Conservation (phyloP, 2,113 vertebrate species). For the Paedocypris sp. region DNA sequence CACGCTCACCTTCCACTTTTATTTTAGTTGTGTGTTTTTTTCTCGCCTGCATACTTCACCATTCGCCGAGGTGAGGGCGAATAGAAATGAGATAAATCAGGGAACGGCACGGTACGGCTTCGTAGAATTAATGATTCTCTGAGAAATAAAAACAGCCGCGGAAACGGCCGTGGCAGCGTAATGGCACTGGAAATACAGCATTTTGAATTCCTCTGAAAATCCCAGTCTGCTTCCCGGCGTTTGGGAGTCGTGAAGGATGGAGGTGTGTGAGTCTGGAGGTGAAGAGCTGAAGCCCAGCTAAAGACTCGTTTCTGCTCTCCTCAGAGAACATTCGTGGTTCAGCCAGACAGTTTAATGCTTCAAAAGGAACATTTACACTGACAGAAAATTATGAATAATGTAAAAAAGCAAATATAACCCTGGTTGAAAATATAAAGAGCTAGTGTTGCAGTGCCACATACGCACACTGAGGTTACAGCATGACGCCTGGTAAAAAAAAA, state of each 20-base stretch:
- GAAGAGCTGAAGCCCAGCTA: too few species aligned
- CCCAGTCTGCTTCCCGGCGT: neutral
- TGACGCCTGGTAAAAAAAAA: too few species aligned
- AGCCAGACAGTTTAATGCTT: constrained; percentile 20
- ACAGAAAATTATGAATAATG: neutral
- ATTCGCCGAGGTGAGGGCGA: constrained; percentile 12
- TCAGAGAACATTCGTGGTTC: constrained; percentile 17
- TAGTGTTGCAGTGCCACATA: too few species aligned
- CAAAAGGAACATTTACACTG: constrained; percentile 6
- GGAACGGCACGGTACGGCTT: neutral
- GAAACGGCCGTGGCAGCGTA: constrained; percentile 5
- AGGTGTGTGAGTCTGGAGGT: too few species aligned
- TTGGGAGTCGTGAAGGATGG: neutral
- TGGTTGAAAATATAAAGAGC: too few species aligned
- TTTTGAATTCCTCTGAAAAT: neutral
- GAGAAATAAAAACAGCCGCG: constrained; percentile 1
- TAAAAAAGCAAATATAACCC: constrained; percentile 3
- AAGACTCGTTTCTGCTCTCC: too few species aligned
- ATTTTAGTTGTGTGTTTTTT: too few species aligned
- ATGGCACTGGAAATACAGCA: neutral
- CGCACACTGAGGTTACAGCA: too few species aligned
- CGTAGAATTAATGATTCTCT: constrained; percentile 10
- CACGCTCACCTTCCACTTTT: constrained; percentile 18
- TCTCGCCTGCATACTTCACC: constrained; percentile 28
- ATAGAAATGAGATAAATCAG: constrained; percentile 15